Base-by-base conservation (phyloP, 2,797 vertebrate species). In the Streptopelia turtur region DNA sequence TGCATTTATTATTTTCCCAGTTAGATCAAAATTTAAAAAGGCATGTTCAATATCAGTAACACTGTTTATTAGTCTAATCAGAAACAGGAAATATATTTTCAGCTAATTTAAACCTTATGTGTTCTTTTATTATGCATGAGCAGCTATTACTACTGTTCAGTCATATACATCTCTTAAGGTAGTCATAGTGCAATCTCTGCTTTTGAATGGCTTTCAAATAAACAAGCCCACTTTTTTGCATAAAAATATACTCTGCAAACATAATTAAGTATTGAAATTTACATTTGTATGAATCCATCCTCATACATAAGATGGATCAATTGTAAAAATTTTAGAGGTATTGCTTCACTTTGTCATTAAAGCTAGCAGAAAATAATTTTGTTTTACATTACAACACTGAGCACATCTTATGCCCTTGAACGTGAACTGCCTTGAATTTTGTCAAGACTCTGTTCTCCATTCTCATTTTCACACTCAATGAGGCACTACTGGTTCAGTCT, bases 61-160 rank as follows among this genome's bases (percentile, higher is more conserved):
- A 28, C 28, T 71, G 53, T 83, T 94, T 93, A 83, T 92, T 89
- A 45, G 65, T 90, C 81, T 94, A 77, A 92, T 74, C 82, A 85
- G 80, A 83, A 80, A 80, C 2, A 6, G 52, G 60, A 89, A 93
- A 90, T 96, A 37, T 24, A 77, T 94, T 95, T 93, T 82, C 82
- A 92, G 84, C 71, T 93, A 18, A 59, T 89, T 68, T 57, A 85
- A 96, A 91, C 66, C 27, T 96, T 82, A 83, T 39, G 52, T 79
- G 56, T 83, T 91, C 39, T 93, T 94, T 80, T 68, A 81, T 87
- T 95, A 94, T 94, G 90, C 82, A 79, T 91, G 88, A 96, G 75
- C 68, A 84, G 57, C 81, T 87, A 77, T 95, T 94, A 52, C 55
- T 59, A 23, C 83, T 70, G 31, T 64, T 90, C 74, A 70, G 49